Evolutionary conservation across 2,797 vertebrate genomes (phyloP).

Genomic region (Petrocephalus schoutedeni): DNA sequence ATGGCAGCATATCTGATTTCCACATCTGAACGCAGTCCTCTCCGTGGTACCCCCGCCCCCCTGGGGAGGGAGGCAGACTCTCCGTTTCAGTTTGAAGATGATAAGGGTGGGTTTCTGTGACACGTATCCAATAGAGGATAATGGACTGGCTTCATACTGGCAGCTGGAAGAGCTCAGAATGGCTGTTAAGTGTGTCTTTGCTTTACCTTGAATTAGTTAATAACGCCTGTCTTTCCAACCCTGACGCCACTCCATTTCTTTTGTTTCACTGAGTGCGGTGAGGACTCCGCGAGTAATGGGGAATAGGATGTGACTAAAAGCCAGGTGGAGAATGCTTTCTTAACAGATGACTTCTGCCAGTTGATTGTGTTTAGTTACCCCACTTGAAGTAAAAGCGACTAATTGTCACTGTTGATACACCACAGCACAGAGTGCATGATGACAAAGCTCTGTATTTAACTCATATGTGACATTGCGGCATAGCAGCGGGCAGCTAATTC

Average conservation of each 20-base stretch:
- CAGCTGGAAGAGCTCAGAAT: not conserved
- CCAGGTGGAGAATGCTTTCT: not conserved
- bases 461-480: too few relatives aligned
- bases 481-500: too few relatives aligned
- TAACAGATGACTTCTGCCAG: not conserved
- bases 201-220: not conserved
- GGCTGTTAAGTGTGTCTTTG: not conserved
- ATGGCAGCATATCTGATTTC: slow-evolving; percentile 3
- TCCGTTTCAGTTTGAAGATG: not conserved
- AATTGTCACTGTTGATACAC: too few relatives aligned
- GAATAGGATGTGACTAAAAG: not conserved
- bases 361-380: not conserved
- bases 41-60: not conserved
- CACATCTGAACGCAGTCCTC: not conserved
- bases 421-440: too few relatives aligned
- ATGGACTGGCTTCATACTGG: not conserved
- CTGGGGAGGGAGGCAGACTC: not conserved
- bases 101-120: slow-evolving; percentile 7
- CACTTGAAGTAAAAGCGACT: not conserved
- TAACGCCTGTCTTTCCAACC: not conserved
- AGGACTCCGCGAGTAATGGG: not conserved
- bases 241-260: not conserved
- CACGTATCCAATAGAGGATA: not conserved
- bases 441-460: too few relatives aligned
- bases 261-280: not conserved